These are phyloP conservation scores for Microcaecilia unicolor DNA, from an alignment of 2,797 vertebrate genomes.

Conservation along the genomic window DNA sequence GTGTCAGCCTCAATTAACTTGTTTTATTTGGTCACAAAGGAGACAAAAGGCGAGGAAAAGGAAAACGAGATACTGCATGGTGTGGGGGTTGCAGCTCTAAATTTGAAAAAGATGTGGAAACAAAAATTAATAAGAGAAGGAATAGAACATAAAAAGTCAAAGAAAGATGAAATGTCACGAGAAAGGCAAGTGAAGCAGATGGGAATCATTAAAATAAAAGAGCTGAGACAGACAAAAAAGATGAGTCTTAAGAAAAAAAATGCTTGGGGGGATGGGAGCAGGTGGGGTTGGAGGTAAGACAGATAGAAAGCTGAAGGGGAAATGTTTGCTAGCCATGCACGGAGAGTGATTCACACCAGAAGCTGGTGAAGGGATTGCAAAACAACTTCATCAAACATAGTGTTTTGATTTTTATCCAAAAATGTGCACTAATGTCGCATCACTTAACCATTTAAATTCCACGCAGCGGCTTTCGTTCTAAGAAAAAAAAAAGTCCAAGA, in stretches of 20 bases:
- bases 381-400: too few species aligned
- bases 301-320: neutral
- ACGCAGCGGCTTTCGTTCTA: too few species aligned
- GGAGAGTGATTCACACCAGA: neutral
- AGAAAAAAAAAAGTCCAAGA: too few species aligned
- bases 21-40: constrained; percentile 28
- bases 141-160: too few species aligned
- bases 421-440: too few species aligned
- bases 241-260: constrained; percentile 10
- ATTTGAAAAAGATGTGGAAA: too few species aligned
- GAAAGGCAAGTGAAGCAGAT: constrained; percentile 10
- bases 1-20: constrained; percentile 30
- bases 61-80: too few species aligned
- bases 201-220: constrained; percentile 11
- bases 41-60: constrained; percentile 26
- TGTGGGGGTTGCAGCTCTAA: too few species aligned
- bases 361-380: too few species aligned
- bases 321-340: neutral
- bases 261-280: constrained; percentile 3
- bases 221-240: constrained; percentile 11
- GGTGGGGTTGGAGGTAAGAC: neutral
- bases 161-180: neutral
- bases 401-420: too few species aligned
- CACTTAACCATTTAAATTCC: too few species aligned
- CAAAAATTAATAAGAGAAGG: neutral